Conservation (phyloP, 1,140 invertebrate genomes). For the Apocrypta bakeri region DNA sequence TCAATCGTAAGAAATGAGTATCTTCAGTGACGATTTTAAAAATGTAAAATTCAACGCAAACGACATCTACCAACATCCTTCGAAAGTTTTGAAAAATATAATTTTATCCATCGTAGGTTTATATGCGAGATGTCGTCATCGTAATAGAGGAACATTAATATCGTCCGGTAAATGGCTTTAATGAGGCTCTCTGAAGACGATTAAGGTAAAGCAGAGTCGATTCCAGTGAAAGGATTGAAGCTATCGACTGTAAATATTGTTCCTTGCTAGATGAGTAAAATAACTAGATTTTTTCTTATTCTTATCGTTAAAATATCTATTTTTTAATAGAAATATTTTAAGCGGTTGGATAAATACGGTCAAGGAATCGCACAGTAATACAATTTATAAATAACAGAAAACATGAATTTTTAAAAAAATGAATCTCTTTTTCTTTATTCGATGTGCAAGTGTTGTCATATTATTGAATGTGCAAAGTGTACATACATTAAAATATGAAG, state of each 20-base stretch:
- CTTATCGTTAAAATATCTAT: neutral
- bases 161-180: conserved; percentile 7
- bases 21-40: neutral
- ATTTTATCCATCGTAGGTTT: conserved; percentile 40
- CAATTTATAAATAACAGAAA: neutral
- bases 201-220: conserved; percentile 8
- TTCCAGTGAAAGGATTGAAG: neutral
- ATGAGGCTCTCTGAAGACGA: neutral
- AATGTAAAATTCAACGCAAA: neutral
- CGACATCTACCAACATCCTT: conserved; percentile 32
- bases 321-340: too few species aligned
- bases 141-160: neutral
- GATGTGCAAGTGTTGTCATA: neutral
- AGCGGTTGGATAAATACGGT: too few species aligned
- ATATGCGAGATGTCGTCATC: neutral
- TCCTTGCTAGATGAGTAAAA: neutral
- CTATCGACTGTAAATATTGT: neutral
- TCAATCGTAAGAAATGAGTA: too few species aligned
- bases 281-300: too few species aligned
- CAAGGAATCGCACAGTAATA: too few species aligned
- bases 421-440: neutral
- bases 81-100: conserved; percentile 16
- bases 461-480: neutral
- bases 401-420: neutral
- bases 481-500: neutral